Evolutionary conservation across 2,797 vertebrate genomes (phyloP).

Genomic region (Pangasius larnaudii): DNA sequence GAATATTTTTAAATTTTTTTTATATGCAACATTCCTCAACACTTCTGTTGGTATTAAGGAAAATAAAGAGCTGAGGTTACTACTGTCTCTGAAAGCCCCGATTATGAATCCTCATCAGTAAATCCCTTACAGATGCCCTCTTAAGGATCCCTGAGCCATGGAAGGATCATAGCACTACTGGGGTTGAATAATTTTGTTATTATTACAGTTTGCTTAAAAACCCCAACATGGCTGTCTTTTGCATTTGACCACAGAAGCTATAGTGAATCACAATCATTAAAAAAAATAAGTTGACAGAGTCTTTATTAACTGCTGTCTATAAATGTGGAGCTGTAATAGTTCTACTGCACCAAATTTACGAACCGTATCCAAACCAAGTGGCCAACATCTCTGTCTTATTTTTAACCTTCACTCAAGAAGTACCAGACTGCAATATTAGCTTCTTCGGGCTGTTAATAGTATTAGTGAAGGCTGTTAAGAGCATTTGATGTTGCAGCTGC

Average conservation of each 20-base stretch:
- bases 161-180: background rate
- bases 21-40: background rate
- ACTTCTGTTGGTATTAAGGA: background rate
- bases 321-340: background rate
- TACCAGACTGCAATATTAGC: background rate
- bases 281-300: background rate
- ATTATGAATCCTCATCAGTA: slow-evolving; percentile 24
- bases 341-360: background rate
- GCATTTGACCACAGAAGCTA: background rate
- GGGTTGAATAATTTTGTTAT: slow-evolving; percentile 6
- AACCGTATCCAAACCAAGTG: background rate
- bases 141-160: background rate
- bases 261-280: background rate
- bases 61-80: background rate
- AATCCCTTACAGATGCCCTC: slow-evolving; percentile 8
- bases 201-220: no score
- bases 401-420: slow-evolving; percentile 9
- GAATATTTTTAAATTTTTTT: background rate
- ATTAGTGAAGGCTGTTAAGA: slow-evolving; percentile 24
- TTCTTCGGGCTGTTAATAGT: slow-evolving; percentile 16
- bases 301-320: background rate
- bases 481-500: slow-evolving; percentile 40
- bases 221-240: background rate
- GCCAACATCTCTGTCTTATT: slow-evolving; percentile 1
- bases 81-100: slow-evolving; percentile 2